phyloP scores from a whole-genome alignment of 1,140 invertebrate species.

The Cepaea nemoralis region DNA sequence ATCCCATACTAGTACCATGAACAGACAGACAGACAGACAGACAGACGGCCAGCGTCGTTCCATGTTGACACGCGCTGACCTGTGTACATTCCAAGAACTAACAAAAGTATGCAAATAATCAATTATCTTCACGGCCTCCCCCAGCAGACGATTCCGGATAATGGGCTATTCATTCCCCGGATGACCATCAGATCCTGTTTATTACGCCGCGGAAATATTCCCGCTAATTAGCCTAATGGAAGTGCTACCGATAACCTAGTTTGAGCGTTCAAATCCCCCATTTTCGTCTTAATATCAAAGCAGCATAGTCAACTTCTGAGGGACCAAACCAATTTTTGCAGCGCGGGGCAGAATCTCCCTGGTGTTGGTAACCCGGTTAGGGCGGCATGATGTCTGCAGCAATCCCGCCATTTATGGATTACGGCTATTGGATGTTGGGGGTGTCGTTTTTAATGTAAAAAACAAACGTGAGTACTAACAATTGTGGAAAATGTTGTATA shows the following conservation, averaged over 20 bases:
- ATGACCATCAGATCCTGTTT: background rate
- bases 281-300: background rate
- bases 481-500: background rate
- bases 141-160: too few species aligned
- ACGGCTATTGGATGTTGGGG: background rate
- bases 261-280: background rate
- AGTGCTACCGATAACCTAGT: background rate
- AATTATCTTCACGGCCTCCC: too few species aligned
- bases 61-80: too few species aligned
- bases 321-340: background rate
- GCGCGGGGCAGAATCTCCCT: background rate
- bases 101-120: too few species aligned
- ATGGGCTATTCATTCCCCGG: background rate
- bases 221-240: slow-evolving; percentile 5
- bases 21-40: too few species aligned
- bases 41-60: too few species aligned
- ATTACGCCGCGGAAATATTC: background rate
- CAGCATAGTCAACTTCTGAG: background rate
- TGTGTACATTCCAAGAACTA: too few species aligned
- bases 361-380: background rate
- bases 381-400: background rate
- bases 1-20: too few species aligned
- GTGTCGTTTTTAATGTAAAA: background rate
- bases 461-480: background rate
- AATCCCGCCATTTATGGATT: background rate